Conservation (phyloP, 2,888 invertebrate species). For the Mimachlamys varia region DNA sequence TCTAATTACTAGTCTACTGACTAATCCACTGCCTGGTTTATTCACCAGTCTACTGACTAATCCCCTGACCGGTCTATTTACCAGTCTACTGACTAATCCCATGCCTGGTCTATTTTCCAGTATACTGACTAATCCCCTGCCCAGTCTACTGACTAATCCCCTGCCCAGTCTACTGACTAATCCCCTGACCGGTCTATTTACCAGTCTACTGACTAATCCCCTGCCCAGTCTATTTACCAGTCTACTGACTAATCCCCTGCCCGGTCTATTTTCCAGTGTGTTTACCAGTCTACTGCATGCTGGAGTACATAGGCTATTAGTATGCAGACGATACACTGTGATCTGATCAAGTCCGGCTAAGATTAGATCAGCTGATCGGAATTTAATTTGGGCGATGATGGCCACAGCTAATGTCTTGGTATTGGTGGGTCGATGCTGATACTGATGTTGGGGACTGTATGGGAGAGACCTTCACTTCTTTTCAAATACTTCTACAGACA, state of each 20-base stretch:
- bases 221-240: too few species aligned
- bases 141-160: too few species aligned
- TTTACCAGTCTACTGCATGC: not conserved
- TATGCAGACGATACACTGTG: not conserved
- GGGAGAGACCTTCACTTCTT: not conserved
- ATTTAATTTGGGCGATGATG: slow-evolving; percentile 14
- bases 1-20: not conserved
- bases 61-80: too few species aligned
- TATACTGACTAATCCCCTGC: not conserved
- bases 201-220: too few species aligned
- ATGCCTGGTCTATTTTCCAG: too few species aligned
- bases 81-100: too few species aligned
- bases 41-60: not conserved
- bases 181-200: too few species aligned
- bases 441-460: not conserved
- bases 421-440: not conserved
- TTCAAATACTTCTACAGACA: too few species aligned
- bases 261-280: not conserved
- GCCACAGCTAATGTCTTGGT: not conserved
- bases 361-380: slow-evolving; percentile 25
- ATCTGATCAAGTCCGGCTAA: not conserved
- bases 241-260: too few species aligned
- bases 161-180: too few species aligned
- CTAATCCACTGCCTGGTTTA: not conserved
- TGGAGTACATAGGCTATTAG: not conserved